phyloP scores from a whole-genome alignment of 2,797 vertebrate species.

The Scarus forsteni region DNA sequence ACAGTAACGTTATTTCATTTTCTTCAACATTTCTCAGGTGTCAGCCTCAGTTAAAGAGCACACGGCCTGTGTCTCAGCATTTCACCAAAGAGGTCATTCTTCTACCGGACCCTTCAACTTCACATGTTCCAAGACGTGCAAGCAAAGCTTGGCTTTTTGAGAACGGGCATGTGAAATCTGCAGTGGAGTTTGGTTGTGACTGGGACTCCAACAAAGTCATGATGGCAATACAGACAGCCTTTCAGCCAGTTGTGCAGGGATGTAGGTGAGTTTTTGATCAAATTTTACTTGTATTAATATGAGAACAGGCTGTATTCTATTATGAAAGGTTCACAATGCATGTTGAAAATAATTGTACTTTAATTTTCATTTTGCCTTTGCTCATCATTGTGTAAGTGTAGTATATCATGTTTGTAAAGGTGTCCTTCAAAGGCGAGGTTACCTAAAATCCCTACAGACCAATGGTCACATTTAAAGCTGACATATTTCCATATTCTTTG shows the following conservation, averaged over 20 bases:
- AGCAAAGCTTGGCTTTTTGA: constrained; percentile 1
- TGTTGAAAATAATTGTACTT: too few species aligned
- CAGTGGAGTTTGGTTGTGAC: background rate
- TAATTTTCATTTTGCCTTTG: too few species aligned
- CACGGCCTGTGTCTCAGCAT: background rate
- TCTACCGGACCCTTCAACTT: background rate
- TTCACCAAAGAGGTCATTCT: background rate
- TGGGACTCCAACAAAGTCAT: background rate
- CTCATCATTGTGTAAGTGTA: too few species aligned
- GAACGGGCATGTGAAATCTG: background rate
- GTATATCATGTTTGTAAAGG: too few species aligned
- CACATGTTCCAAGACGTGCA: background rate
- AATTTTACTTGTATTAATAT: background rate
- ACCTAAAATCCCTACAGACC: too few species aligned
- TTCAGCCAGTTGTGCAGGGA: background rate
- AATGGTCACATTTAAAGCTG: background rate
- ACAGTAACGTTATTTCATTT: too few species aligned
- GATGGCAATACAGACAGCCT: background rate
- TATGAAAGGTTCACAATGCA: too few species aligned
- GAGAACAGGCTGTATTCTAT: too few species aligned
- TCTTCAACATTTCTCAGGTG: background rate
- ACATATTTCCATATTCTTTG: background rate
- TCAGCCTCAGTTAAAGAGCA: background rate
- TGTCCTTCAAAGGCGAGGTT: too few species aligned
- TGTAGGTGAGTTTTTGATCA: background rate